Conservation (phyloP, 1,140 invertebrate genomes). For the Monomorium pharaonis region DNA sequence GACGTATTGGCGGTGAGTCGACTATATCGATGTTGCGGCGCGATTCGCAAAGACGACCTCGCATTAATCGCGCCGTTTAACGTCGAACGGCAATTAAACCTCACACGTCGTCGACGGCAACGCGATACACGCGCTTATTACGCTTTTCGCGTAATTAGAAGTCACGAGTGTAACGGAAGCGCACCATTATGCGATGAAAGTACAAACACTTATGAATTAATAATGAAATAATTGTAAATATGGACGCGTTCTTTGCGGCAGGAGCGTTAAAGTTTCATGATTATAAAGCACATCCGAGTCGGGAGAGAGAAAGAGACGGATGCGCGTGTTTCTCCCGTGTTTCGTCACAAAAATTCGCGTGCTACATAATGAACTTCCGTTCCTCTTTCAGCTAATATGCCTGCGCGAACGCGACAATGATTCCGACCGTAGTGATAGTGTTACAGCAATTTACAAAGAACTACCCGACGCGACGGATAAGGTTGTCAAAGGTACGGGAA, state of each 20-base stretch:
- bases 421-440: constrained; percentile 46
- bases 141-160: constrained; percentile 60
- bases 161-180: constrained; percentile 36
- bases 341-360: constrained; percentile 28
- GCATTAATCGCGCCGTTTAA: constrained; percentile 64
- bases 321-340: not conserved
- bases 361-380: constrained; percentile 26
- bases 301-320: not conserved
- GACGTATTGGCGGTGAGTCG: constrained; percentile 23
- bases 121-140: constrained; percentile 62
- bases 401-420: not conserved
- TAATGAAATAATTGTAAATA: constrained; percentile 50
- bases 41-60: constrained; percentile 32
- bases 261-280: constrained; percentile 9
- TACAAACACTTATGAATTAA: constrained; percentile 63
- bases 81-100: constrained; percentile 55
- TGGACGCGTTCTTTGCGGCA: not conserved
- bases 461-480: constrained; percentile 39
- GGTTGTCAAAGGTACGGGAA: constrained; percentile 59
- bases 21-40: constrained; percentile 14
- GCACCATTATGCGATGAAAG: constrained; percentile 60
- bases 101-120: constrained; percentile 45
- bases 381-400: not conserved
- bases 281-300: not conserved
- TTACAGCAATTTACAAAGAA: constrained; percentile 39